Evolutionary conservation across 2,797 vertebrate genomes (phyloP), one percentile per base, ranked within the genome.

Genomic region (Phrynocephalus guinanensis): DNA sequence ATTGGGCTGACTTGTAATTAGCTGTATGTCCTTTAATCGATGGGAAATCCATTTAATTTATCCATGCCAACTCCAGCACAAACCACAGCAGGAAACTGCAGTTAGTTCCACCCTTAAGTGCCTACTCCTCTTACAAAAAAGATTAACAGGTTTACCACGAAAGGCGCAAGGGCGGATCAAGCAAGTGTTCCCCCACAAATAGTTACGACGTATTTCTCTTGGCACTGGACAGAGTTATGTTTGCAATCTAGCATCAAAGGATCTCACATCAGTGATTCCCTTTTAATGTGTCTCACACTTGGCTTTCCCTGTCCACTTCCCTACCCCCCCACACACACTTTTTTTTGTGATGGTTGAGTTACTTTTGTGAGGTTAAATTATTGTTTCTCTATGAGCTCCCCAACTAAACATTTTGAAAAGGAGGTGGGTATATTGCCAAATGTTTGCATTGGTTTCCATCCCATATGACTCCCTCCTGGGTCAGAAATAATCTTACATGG

Each of bases 401-500:
- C 83, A 72, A 81, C 70, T 81, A 80, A 81, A 81, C 71, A 81
- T 68, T 44, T 81, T 88, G 73, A 67, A 88, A 85, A 56, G n/a
- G 63, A 81, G 63, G 83, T n/a, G 80, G 67, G 16, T 85, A 80
- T 81, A 48, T 85, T 88, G 78, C 78, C 78, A 81, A 88, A 56
- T 81, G 30, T 76, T 84, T 88, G 83, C 87, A 75, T 81, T 76
- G 78, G 83, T 75, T 85, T 22, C 30, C 79, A 88, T 88, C 66
- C 26, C 78, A 71, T 30, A 63, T 60, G 63, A 82, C 50, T 89
- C 82, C 80, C 75, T 71, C 72, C 73, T 77, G 60, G 60, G 79
- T 63, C 88, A 78, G 79, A 86, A 89, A 82, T 79, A 86, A 89
- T 83, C 79, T 66, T 86, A 78, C 79, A 78, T 71, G 81, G 80